Evolutionary conservation across 2,797 vertebrate species (phyloP), one percentile per base, ranked within the genome.

Genomic region (Phoeniculus purpureus): DNA sequence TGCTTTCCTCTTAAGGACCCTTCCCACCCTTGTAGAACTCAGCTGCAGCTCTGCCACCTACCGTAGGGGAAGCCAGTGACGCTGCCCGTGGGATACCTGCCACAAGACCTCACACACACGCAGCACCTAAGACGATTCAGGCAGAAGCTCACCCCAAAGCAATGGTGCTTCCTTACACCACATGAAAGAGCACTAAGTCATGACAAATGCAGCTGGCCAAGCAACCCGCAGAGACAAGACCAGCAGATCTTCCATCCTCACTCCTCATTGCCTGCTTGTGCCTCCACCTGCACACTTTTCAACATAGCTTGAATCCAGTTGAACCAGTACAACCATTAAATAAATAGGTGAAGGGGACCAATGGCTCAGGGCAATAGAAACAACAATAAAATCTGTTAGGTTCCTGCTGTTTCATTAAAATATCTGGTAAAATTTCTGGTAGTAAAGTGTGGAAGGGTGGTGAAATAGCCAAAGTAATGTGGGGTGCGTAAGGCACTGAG

Each of bases 51-150:
- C 48, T 85, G 66, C 25, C 58, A 60, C 47, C 75, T 19, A 8
- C 15, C 1, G 0, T 12, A 16, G 32, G n/a, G 37, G 32, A 43
- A 85, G 50, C 12, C 1, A 1, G 21, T 12, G 55, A 72, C 0
- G 2, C 37, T 60, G 48, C 60, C 60, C 37, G 52, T 0, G 2
- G 81, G 45, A 66, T 48, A 62, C 5, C 6, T 0, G 0, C 66
- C 0, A 0, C 43, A 32, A 55, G 22, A 81, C 31, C 29, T 78
- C 43, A 40, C 2, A 22, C 48, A 45, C n/a, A 26, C 1, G 21
- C 10, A 45, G 5, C 25, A 40, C 31, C 51, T 17, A 23, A 68
- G 67, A 43, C 55, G 70, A 23, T 15, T 12, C 47, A 54, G 37
- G 20, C 9, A 5, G 59, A 64, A 75, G 43, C 25, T 79, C 77